Base-by-base conservation (phyloP, 2,113 vertebrate species). In the Oncorhynchus nerka region DNA sequence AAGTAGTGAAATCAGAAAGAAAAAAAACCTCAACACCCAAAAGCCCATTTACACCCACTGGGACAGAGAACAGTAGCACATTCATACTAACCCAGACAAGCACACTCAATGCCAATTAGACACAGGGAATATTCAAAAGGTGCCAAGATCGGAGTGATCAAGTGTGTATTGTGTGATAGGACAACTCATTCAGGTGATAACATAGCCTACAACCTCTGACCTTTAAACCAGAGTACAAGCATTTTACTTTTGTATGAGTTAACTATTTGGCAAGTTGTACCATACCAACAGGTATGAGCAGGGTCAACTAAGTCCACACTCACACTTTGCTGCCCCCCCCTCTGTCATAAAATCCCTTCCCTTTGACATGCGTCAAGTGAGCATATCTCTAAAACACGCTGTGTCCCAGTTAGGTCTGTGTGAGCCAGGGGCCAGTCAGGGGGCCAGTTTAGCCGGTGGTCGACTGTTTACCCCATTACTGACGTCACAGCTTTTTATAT, bases 11-110 rank as follows among this genome's bases (percentile, higher is more conserved):
- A 77, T 79, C 45, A 71, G 74, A 74, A 81, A 73, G 71, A 45
- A 3, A 80, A 80, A 59, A 77, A 68, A 80, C 81, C 81, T 51
- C 15, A 74, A 74, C 80, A 76, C 77, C 78, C 79, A 68, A 45
- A 86, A 78, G 74, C 84, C 79, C 87, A 91, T 90, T 86, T 90
- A 92, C 89, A 92, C 82, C 32, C 74, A 82, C 75, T 80, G 68
- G 68, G 79, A 85, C 78, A 67, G 76, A 79, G 39, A 45, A 65
- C 81, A 87, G 80, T 79, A 78, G 72, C 66, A 76, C 84, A 89
- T 85, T 84, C 85, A 85, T 75, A 81, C 79, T 49, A 74, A 79
- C 70, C 68, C 78, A 34, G 32, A 78, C 78, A 66, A 73, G 69
- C 75, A 83, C 73, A 81, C 70, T 28, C 65, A 79, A 80, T 59